Percentiles rank a stretch among this genome's conserved stretches.
Conservation (phyloP, 2,888 invertebrate genomes). For the Frankliniella fusca region DNA sequence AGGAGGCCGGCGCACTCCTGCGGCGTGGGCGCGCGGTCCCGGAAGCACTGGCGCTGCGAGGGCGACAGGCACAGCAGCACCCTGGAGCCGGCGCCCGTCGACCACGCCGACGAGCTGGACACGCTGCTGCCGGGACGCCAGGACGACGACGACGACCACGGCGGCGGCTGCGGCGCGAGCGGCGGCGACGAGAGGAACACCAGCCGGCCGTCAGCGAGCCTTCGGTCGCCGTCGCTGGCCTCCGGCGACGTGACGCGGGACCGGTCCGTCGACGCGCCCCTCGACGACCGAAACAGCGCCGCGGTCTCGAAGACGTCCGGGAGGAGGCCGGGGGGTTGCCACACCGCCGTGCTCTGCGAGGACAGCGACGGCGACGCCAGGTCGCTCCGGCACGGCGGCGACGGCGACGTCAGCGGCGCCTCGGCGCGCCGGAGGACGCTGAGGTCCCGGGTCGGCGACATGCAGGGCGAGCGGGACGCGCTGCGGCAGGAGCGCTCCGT, state of each 20-base stretch:
- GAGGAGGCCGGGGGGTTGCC: background rate
- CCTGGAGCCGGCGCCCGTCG: slow-evolving; percentile 27
- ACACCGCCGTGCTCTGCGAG: slow-evolving; percentile 8
- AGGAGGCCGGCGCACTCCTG: slow-evolving; percentile 58
- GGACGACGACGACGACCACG: too few relatives aligned
- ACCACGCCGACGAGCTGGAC: background rate
- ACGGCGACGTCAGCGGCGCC: too few relatives aligned
- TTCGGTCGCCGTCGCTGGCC: background rate
- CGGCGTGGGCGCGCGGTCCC: slow-evolving; percentile 49
- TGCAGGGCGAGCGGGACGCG: too few relatives aligned
- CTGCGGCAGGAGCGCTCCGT: background rate
- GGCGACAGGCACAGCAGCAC: slow-evolving; percentile 55
- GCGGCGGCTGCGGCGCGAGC: background rate
- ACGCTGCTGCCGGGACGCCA: background rate
- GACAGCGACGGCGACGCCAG: background rate
- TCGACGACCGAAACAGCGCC: background rate
- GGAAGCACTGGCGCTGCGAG: slow-evolving; percentile 58
- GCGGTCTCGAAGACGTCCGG: slow-evolving; percentile 3
- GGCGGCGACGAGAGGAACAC: slow-evolving; percentile 13
- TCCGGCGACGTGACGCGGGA: background rate
- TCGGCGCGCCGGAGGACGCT: too few relatives aligned
- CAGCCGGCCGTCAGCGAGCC: background rate
- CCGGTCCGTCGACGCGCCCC: background rate
- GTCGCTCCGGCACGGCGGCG: background rate
- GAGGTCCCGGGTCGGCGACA: too few relatives aligned